Evolutionary conservation across 2,797 vertebrate genomes (phyloP).

Genomic region (Orestias chungarensis): DNA sequence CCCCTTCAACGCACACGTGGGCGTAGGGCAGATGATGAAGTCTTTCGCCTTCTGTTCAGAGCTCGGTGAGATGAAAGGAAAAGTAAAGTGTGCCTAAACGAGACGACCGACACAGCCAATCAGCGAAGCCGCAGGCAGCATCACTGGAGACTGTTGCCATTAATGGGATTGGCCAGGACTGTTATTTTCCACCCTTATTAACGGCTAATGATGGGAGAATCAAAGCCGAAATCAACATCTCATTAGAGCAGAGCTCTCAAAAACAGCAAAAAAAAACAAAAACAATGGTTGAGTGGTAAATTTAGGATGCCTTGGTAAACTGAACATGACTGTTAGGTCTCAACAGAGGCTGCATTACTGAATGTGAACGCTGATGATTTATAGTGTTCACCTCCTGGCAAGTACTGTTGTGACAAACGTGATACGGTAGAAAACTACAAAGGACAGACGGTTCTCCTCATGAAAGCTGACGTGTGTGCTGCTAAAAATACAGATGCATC

Average conservation of each 20-base stretch:
- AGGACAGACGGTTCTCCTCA: conserved; percentile 35
- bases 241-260: conserved; percentile 32
- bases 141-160: conserved; percentile 60
- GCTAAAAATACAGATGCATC: conserved; percentile 8
- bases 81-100: conserved; percentile 31
- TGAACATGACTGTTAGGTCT: conserved; percentile 77
- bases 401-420: conserved; percentile 58
- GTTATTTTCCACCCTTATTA: conserved; percentile 80
- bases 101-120: conserved; percentile 40
- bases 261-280: conserved; percentile 10
- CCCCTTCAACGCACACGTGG: conserved; percentile 23
- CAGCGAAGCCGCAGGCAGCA: conserved; percentile 28
- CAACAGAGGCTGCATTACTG: conserved; percentile 61
- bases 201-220: conserved; percentile 75
- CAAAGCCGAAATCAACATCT: conserved; percentile 54
- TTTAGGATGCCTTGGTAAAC: conserved; percentile 66
- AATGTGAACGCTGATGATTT: conserved; percentile 73
- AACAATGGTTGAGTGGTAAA: conserved; percentile 28
- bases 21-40: conserved; percentile 48
- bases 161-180: conserved; percentile 60
- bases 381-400: conserved; percentile 54
- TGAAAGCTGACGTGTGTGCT: conserved; percentile 24
- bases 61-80: conserved; percentile 61
- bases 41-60: conserved; percentile 54
- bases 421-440: neutral